Base-by-base conservation (phyloP, 2,888 invertebrate genomes). In the Noctua janthina region DNA sequence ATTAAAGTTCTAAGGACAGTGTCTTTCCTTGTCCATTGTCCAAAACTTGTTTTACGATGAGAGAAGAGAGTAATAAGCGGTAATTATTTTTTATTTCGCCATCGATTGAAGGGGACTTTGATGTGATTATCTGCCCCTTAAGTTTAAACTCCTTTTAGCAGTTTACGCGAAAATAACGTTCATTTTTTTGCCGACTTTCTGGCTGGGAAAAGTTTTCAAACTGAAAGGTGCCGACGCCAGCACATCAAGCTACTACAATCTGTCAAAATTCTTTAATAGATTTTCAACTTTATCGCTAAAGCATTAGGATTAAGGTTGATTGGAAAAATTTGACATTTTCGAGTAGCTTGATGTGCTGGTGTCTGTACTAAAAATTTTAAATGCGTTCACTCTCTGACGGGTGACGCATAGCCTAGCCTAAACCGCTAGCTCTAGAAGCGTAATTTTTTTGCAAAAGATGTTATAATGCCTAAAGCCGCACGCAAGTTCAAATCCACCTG, bases 1-100 rank as follows among this genome's bases (percentile, higher is more conserved):
- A 88, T 85, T 76, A 88, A 91, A 89, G 91, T 87, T 72, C 85
- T 79, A 90, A 92, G 93, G 94, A 94, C 94, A 94, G 90, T 92
- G 91, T 94, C 93, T 94, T 93, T 93, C 90, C 88, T 90, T 88
- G 90, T 89, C 93, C 92, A 95, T 96, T 96, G 96, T 96, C 97
- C 96, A 95, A 94, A 95, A 96, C 95, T 90, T 78, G 96, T 95
- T 95, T 92, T 87, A 82, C 7, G 46, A 74, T 81, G 76, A 83
- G 67, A 83, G 54, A 83, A 66, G 29, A 77, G 66, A 75, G 8
- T 59, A 46, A 23, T 35, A 46, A 0, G n/a, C 4, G 11, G 54
- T 78, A 67, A 75, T 68, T 59, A 51, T 81, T 73, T 59, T 75
- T 78, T 74, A 59, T 59, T 62, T 56, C 11, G 17, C 1, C 8